phyloP scores from a whole-genome alignment of 2,797 vertebrate genomes.

The Diceros bicornis region DNA sequence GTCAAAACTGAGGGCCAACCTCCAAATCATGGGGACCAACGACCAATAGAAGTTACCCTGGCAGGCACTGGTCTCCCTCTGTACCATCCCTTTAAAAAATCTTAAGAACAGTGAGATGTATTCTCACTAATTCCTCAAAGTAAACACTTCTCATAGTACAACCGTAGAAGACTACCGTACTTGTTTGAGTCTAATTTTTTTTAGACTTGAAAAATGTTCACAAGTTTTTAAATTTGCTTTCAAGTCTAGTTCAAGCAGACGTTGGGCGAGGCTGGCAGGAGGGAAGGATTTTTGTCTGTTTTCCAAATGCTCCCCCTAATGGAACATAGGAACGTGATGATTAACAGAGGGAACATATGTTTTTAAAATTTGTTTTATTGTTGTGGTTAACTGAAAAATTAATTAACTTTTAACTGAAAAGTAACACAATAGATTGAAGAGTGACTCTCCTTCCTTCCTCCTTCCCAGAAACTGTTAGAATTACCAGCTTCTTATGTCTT shows the following conservation, averaged over 20 bases:
- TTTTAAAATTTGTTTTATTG: background rate
- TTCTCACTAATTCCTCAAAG: slow-evolving; percentile 3
- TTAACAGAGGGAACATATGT: background rate
- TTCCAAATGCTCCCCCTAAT: background rate
- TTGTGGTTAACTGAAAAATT: background rate
- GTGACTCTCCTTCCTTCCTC: background rate
- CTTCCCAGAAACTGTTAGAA: background rate
- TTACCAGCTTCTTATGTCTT: background rate
- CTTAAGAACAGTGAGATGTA: background rate
- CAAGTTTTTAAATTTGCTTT: background rate
- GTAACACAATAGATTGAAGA: background rate
- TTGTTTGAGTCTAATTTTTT: background rate
- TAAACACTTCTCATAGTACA: background rate
- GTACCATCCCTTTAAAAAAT: background rate
- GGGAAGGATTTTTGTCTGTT: background rate
- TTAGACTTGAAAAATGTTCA: slow-evolving; percentile 8
- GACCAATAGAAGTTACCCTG: background rate
- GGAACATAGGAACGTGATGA: background rate
- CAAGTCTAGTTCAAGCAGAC: background rate
- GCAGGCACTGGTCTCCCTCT: background rate
- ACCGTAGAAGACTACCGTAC: background rate
- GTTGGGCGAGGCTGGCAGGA: background rate
- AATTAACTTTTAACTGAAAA: background rate
- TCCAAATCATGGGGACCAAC: background rate
- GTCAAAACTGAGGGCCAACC: background rate